phyloP scores from a whole-genome alignment of 2,113 vertebrate genomes.

The Neomonachus schauinslandi region DNA sequence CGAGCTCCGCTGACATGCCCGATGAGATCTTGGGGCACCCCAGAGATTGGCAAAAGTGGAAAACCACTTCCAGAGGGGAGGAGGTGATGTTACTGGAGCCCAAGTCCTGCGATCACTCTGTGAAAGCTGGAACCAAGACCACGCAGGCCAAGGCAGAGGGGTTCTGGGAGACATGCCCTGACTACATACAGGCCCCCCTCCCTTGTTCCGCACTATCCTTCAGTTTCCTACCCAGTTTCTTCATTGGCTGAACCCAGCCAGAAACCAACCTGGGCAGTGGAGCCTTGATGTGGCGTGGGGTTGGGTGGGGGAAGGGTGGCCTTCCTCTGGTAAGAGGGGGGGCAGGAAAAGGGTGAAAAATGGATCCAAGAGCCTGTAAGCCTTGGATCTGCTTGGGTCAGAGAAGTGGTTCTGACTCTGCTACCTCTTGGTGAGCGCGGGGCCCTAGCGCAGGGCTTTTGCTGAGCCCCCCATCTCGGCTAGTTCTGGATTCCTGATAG shows the following conservation, averaged over 20 bases:
- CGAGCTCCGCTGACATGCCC: not conserved
- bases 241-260: not conserved
- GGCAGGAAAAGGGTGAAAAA: too few relatives aligned
- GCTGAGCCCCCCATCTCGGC: not conserved
- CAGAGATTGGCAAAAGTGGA: not conserved
- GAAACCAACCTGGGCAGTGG: not conserved
- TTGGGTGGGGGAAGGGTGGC: not conserved
- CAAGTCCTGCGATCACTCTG: not conserved
- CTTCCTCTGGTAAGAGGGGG: not conserved
- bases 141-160: not conserved
- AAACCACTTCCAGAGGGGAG: too few relatives aligned
- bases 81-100: not conserved
- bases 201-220: not conserved
- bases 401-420: not conserved
- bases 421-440: not conserved
- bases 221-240: not conserved
- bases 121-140: not conserved
- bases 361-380: not conserved
- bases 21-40: not conserved
- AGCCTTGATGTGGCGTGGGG: not conserved
- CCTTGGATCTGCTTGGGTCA: not conserved
- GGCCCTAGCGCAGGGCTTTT: not conserved
- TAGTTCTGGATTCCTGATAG: not conserved
- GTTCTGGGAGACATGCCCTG: not conserved
- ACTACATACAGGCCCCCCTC: not conserved